Percentiles rank a stretch among this genome's conserved stretches.
These are phyloP conservation scores for Tachysurus vachellii DNA, from an alignment of 2,113 vertebrate genomes.

Conservation along the genomic window DNA sequence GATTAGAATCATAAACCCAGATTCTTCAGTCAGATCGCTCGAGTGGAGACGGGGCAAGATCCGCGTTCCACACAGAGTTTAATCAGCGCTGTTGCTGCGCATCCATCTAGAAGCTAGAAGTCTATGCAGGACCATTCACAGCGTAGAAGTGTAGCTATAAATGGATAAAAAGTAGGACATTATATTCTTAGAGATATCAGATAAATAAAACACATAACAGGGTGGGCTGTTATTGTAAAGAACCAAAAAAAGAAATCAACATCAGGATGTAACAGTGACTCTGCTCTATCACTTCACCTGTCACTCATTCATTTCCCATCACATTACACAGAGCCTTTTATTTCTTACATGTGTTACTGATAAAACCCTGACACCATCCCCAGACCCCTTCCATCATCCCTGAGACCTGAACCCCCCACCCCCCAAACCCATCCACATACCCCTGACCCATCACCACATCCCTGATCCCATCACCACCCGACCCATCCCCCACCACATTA, in stretches of 20 bases:
- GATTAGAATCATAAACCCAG: conserved; percentile 57
- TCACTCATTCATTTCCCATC: not conserved
- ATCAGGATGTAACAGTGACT: not conserved
- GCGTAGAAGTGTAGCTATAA: not conserved
- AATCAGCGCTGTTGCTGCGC: not conserved
- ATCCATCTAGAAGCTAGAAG: not conserved
- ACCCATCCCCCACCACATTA: no score
- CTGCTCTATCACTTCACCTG: not conserved
- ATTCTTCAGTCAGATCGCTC: conserved; percentile 47
- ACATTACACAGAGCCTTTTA: not conserved
- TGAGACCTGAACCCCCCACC: no score
- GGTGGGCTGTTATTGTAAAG: not conserved
- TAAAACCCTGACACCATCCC: no score
- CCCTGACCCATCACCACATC: no score
- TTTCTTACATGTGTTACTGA: not conserved
- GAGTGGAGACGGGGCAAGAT: not conserved
- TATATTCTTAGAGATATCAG: no score
- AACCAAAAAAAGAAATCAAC: not conserved
- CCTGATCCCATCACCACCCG: no score
- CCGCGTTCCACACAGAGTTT: not conserved
- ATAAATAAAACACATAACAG: not conserved
- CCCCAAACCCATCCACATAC: no score
- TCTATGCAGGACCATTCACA: not conserved
- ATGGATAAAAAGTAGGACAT: not conserved
- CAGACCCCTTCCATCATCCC: no score